Base-by-base conservation (phyloP, 2,888 invertebrate species). In the Odiellus spinosus region DNA sequence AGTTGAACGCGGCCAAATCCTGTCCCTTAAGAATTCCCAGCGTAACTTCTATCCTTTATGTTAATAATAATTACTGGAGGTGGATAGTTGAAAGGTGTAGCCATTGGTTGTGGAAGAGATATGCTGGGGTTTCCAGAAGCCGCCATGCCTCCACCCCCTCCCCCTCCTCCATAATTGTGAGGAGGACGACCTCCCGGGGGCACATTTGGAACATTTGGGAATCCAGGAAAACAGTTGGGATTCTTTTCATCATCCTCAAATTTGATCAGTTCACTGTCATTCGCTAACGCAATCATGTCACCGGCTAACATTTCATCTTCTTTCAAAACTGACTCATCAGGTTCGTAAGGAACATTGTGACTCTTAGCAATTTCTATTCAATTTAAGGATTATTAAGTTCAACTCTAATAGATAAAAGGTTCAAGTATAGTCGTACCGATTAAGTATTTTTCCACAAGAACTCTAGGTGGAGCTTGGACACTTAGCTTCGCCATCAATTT, bases 311-410 rank as follows among this genome's bases (percentile, higher is more conserved):
- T 51, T 42, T 65, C 64, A 32, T 63, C 64, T 55, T 81, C 82
- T 54, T 78, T 74, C 80, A 90, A 82, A 8, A 88, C 75, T 64
- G 85, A 81, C 54, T 86, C 83, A 73, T 98, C 96, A 0, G 96
- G 93, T 55, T 85, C 85, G 66, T 95, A 98, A 42, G 82, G 80
- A 42, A 98, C 80, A 66, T 90, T 84, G 63, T 88, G 95, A 60
- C 84, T 86, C 66, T 84, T 90, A 1, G 96, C 91, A 58, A 98
- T 98, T 70, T 95, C 96, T 59, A 93, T 82, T 58, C 96, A 69
- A 71, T 79, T 71, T 42, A 60, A n/a, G 59, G 40, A 44, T 55
- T 45, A 50, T 21, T 34, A 26, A 44, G 11, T 26, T 8, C 26
- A 26, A 8, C 26, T 4, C 26, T 26, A 8, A 8, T 26, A 26